These are phyloP conservation scores for Dryococelus australis DNA, from an alignment of 2,888 invertebrate species.

Conservation along the genomic window DNA sequence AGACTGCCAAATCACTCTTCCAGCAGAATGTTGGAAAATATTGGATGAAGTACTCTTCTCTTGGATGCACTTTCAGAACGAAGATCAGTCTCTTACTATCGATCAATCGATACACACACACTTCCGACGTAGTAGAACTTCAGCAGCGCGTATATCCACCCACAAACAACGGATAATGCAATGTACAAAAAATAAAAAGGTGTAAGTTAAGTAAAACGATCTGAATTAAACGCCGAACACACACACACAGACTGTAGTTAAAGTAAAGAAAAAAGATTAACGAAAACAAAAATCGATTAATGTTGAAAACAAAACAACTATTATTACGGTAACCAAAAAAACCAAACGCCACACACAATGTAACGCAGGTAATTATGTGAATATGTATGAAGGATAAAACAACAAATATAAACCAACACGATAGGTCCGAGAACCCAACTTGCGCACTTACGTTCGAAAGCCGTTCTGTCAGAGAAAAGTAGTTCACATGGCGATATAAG, in stretches of 20 bases:
- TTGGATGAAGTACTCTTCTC: neutral
- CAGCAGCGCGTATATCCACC: neutral
- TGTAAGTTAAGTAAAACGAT: neutral
- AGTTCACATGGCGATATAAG: slow-evolving; percentile 77
- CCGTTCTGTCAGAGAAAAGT: slow-evolving; percentile 91
- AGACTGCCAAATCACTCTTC: neutral
- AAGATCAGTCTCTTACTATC: neutral
- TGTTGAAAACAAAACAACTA: neutral
- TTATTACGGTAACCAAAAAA: neutral
- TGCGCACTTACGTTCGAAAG: slow-evolving; percentile 92
- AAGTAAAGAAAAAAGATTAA: slow-evolving; percentile 11
- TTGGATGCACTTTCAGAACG: slow-evolving; percentile 8
- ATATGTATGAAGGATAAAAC: slow-evolving; percentile 4
- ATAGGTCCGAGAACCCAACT: slow-evolving; percentile 48
- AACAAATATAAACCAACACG: neutral
- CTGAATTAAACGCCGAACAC: neutral
- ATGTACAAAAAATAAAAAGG: neutral
- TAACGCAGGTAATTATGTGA: slow-evolving; percentile 9
- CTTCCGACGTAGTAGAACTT: slow-evolving; percentile 16
- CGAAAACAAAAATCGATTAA: neutral
- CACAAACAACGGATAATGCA: neutral
- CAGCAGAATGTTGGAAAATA: slow-evolving; percentile 16
- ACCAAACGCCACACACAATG: slow-evolving; percentile 18
- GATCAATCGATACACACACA: neutral
- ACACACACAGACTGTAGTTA: slow-evolving; percentile 1